A percentile compares a stretch with the other conserved stretches of the same genome.
Conservation (phyloP, 2,888 invertebrate genomes). For the Desoria tigrina region DNA sequence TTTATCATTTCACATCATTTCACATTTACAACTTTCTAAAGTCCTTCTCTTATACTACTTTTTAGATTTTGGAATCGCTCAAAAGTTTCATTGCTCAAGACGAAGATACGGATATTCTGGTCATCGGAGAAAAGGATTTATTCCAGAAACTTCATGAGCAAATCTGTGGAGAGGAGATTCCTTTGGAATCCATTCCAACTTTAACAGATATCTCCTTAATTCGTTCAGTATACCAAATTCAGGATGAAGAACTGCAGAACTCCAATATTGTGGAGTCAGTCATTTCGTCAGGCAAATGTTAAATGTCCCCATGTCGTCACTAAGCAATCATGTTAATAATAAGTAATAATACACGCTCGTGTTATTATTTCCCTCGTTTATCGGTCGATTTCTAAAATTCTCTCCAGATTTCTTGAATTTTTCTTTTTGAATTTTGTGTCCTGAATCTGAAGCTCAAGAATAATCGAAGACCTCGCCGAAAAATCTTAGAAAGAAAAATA, state of each 20-base stretch:
- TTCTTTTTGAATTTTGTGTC: not conserved
- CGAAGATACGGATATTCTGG: slow-evolving; percentile 59
- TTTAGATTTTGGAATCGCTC: slow-evolving; percentile 68
- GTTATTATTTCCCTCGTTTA: not conserved
- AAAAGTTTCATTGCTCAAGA: slow-evolving; percentile 66
- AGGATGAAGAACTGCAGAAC: slow-evolving; percentile 59
- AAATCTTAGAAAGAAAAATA: not conserved
- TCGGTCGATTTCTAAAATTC: not conserved
- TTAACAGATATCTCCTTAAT: slow-evolving; percentile 61
- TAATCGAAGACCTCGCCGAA: not conserved
- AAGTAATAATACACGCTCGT: not conserved
- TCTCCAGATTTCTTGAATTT: not conserved
- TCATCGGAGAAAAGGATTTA: slow-evolving; percentile 58
- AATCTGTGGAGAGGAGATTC: slow-evolving; percentile 63
- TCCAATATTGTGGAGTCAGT: slow-evolving; percentile 63
- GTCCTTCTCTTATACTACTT: too few relatives aligned
- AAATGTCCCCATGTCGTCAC: too few relatives aligned
- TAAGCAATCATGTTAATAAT: too few relatives aligned
- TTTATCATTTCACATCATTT: too few relatives aligned
- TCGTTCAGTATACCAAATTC: slow-evolving; percentile 66
- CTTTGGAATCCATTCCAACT: slow-evolving; percentile 60
- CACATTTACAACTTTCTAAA: too few relatives aligned
- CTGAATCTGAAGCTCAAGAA: not conserved
- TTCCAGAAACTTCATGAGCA: slow-evolving; percentile 52
- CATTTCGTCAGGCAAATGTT: too few relatives aligned